phyloP scores from a whole-genome alignment of 1,140 invertebrate species.

The Zaprionus ornatus region DNA sequence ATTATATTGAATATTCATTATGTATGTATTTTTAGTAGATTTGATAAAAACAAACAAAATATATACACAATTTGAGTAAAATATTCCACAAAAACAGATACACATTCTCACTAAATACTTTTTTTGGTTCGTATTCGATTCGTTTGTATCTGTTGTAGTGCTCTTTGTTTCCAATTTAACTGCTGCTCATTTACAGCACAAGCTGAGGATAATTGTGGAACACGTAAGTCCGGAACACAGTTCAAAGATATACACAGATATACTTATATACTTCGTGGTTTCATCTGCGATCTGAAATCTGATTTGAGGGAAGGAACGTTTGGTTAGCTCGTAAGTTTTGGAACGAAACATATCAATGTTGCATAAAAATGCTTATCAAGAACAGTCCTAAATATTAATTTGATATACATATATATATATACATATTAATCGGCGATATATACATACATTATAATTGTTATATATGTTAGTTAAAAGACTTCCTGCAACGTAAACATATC shows the following conservation, averaged over 20 bases:
- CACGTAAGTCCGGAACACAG: constrained; percentile 39
- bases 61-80: constrained; percentile 73
- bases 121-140: constrained; percentile 30
- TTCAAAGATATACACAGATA: constrained; percentile 1
- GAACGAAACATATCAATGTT: constrained; percentile 76
- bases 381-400: constrained; percentile 59
- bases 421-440: constrained; percentile 29
- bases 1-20: constrained; percentile 68
- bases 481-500: constrained; percentile 82
- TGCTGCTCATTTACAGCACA: constrained; percentile 9
- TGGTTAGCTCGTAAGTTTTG: constrained; percentile 62
- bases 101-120: constrained; percentile 35
- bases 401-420: constrained; percentile 56
- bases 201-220: constrained; percentile 6
- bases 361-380: constrained; percentile 43
- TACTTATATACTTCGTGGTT: constrained; percentile 14
- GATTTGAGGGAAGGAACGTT: constrained; percentile 15
- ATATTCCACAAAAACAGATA: constrained; percentile 48
- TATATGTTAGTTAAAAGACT: constrained; percentile 66
- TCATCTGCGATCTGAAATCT: constrained; percentile 2
- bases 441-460: constrained; percentile 17
- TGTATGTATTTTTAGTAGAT: constrained; percentile 80
- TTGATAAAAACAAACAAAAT: constrained; percentile 67
- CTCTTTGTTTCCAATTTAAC: constrained; percentile 16
- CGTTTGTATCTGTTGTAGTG: neutral